Percentiles rank a stretch among this genome's conserved stretches.
phyloP scores from a whole-genome alignment of 2,797 vertebrate genomes.

The Simalia tracyae region DNA sequence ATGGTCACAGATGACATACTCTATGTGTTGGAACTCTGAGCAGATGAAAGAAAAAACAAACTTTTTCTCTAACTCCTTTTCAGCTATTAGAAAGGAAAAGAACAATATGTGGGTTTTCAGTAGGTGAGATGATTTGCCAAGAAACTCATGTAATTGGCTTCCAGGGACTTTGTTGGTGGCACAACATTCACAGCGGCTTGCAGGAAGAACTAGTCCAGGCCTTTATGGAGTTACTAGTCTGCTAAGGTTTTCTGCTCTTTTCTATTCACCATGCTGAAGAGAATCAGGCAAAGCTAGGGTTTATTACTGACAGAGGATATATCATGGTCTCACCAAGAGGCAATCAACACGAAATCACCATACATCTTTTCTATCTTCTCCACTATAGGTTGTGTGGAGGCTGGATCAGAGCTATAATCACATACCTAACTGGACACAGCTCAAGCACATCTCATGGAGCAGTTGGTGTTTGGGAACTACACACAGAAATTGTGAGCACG shows the following conservation, averaged over 20 bases:
- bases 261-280: too few relatives aligned
- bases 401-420: background rate
- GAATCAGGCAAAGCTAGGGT: too few relatives aligned
- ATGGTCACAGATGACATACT: background rate
- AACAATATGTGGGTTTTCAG: background rate
- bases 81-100: background rate
- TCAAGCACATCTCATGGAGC: background rate
- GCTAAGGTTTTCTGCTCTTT: too few relatives aligned
- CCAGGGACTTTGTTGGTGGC: too few relatives aligned
- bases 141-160: too few relatives aligned
- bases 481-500: background rate
- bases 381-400: background rate
- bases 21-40: background rate
- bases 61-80: background rate
- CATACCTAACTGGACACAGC: background rate
- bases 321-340: background rate
- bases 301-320: too few relatives aligned
- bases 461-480: background rate
- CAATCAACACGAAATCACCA: background rate
- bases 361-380: background rate
- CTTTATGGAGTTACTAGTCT: too few relatives aligned
- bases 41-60: background rate
- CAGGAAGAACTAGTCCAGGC: too few relatives aligned
- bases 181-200: too few relatives aligned
- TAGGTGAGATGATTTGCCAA: too few relatives aligned